Evolutionary conservation across 2,888 invertebrate genomes (phyloP).

Genomic region (Oxyteleia sp.): DNA sequence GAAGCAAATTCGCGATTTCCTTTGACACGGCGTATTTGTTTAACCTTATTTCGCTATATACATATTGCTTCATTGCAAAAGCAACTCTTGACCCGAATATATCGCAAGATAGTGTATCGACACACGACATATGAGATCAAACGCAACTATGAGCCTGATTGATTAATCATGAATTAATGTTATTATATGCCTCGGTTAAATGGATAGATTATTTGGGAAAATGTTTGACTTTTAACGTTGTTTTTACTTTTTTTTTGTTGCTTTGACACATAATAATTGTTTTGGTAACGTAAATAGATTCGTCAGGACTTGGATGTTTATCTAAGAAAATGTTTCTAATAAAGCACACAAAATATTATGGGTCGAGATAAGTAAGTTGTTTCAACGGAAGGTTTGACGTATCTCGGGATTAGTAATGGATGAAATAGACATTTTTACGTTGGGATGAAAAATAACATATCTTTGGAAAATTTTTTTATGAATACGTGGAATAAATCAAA

Average conservation of each 20-base stretch:
- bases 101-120: slow-evolving; percentile 29
- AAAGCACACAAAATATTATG: slow-evolving; percentile 63
- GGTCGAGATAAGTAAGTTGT: slow-evolving; percentile 56
- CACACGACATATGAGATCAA: slow-evolving; percentile 1
- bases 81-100: slow-evolving; percentile 41
- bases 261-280: slow-evolving; percentile 7
- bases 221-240: background rate
- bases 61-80: slow-evolving; percentile 13
- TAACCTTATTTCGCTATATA: slow-evolving; percentile 34
- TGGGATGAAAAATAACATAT: slow-evolving; percentile 34
- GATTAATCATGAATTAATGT: slow-evolving; percentile 40
- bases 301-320: slow-evolving; percentile 36
- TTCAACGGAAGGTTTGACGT: slow-evolving; percentile 52
- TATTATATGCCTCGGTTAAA: slow-evolving; percentile 28
- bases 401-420: slow-evolving; percentile 52
- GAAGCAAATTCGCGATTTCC: slow-evolving; percentile 19
- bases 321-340: slow-evolving; percentile 64
- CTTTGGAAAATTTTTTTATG: slow-evolving; percentile 29
- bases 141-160: slow-evolving; percentile 16
- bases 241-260: slow-evolving; percentile 12
- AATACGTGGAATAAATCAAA: slow-evolving; percentile 30
- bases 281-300: slow-evolving; percentile 37
- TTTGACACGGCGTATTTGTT: slow-evolving; percentile 35
- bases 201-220: background rate
- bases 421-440: slow-evolving; percentile 33